These are phyloP conservation scores for Parazoanthus darwini DNA, from an alignment of 92 coral and sea anemone genomes.

Conservation along the genomic window DNA sequence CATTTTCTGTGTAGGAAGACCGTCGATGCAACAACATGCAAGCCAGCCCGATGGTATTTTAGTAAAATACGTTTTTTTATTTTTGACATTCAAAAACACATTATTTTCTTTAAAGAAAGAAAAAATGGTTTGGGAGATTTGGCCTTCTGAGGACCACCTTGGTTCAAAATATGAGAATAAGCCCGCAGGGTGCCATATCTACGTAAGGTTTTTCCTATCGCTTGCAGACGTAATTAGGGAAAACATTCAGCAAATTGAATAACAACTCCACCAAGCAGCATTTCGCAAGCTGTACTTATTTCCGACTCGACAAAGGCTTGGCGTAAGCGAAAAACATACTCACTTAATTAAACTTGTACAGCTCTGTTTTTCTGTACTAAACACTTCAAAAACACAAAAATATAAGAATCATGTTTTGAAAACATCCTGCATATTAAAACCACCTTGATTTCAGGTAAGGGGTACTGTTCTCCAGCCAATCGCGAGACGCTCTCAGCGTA, in stretches of 20 bases:
- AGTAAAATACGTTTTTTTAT: too few species aligned
- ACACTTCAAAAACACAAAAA: conserved; percentile 6
- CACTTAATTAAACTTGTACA: not conserved
- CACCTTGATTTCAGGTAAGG: conserved; percentile 10
- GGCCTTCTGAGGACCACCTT: not conserved
- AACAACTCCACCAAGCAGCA: not conserved
- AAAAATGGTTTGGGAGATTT: too few species aligned
- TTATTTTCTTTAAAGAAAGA: too few species aligned
- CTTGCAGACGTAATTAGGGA: conserved; percentile 28
- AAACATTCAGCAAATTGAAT: conserved; percentile 5
- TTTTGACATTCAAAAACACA: too few species aligned
- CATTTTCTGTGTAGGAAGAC: not conserved
- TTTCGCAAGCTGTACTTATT: not conserved
- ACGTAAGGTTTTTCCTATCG: conserved; percentile 7
- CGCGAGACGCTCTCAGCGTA: not conserved
- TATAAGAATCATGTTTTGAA: conserved; percentile 5
- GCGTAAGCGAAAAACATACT: not conserved
- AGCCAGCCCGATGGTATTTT: not conserved
- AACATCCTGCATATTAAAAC: conserved; percentile 30
- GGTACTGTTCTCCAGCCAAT: conserved; percentile 19
- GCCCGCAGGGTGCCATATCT: not conserved
- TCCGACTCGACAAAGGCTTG: not conserved
- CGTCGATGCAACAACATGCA: not conserved
- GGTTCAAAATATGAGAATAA: not conserved
- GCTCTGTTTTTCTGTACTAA: not conserved